Evolutionary conservation across 2,113 vertebrate species (phyloP).

Genomic region (Microtus richardsoni): DNA sequence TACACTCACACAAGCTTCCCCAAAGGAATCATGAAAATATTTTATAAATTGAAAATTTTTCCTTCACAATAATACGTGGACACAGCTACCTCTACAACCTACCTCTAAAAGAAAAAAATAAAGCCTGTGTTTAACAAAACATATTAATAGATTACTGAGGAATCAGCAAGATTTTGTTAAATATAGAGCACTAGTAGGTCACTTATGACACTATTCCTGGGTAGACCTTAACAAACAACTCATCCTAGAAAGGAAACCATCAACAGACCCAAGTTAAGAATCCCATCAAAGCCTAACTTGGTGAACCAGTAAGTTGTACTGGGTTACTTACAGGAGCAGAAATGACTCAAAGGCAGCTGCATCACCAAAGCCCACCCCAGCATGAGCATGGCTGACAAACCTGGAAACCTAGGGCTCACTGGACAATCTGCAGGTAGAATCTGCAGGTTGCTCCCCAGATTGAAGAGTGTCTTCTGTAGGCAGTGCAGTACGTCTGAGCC

Average conservation of each 20-base stretch:
- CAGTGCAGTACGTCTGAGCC: neutral
- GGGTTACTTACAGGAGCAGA: neutral
- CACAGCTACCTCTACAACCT: neutral
- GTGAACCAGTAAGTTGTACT: neutral
- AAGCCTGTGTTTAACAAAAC: slow-evolving; percentile 37
- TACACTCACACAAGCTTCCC: neutral
- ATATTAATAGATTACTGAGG: slow-evolving; percentile 10
- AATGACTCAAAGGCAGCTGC: neutral
- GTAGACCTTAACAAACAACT: neutral
- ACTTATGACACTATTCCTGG: neutral
- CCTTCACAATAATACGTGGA: slow-evolving; percentile 33
- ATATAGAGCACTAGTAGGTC: neutral
- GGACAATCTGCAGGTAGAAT: neutral
- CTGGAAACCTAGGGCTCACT: neutral
- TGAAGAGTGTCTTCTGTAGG: neutral
- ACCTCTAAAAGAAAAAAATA: slow-evolving; percentile 27
- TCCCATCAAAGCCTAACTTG: neutral
- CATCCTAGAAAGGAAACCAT: neutral
- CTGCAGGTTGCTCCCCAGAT: neutral
- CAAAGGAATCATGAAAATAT: slow-evolving; percentile 23
- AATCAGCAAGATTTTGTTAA: slow-evolving; percentile 27
- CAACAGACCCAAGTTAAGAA: neutral
- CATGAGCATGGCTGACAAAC: neutral
- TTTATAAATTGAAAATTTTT: slow-evolving; percentile 37
- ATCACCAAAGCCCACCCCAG: neutral